Percentiles rank a stretch among this genome's conserved stretches.
phyloP scores from a whole-genome alignment of 2,797 vertebrate species.

The Sternotherus odoratus region DNA sequence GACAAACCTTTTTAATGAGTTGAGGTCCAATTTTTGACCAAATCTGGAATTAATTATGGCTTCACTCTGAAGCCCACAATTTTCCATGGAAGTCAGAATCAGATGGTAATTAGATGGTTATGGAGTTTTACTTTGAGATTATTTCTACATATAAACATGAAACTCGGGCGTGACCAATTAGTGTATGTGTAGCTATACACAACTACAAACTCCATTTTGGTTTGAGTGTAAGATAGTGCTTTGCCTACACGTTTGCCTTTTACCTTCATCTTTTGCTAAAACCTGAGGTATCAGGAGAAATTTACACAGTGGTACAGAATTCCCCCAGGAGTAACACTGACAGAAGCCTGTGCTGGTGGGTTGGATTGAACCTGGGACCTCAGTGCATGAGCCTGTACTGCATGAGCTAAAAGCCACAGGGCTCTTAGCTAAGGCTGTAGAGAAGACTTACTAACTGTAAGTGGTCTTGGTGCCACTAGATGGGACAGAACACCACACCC shows the following conservation, averaged over 20 bases:
- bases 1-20: not conserved
- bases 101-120: not conserved
- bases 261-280: not conserved
- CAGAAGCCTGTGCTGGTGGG: no score
- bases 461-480: no score
- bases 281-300: not conserved
- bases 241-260: not conserved
- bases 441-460: no score
- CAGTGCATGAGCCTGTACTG: no score
- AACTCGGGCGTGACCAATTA: not conserved
- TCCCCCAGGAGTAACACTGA: no score
- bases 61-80: accelerated
- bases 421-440: no score
- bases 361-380: no score
- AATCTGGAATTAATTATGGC: not conserved
- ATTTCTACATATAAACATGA: accelerated
- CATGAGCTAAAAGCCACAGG: no score
- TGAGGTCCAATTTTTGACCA: not conserved
- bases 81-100: not conserved
- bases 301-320: no score
- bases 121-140: not conserved
- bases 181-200: not conserved
- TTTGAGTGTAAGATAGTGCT: not conserved
- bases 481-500: no score
- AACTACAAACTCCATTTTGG: not conserved